Percentiles rank a stretch among this genome's conserved stretches.
phyloP scores from a whole-genome alignment of 2,113 vertebrate genomes.

The Onychorhynchus coronatus region DNA sequence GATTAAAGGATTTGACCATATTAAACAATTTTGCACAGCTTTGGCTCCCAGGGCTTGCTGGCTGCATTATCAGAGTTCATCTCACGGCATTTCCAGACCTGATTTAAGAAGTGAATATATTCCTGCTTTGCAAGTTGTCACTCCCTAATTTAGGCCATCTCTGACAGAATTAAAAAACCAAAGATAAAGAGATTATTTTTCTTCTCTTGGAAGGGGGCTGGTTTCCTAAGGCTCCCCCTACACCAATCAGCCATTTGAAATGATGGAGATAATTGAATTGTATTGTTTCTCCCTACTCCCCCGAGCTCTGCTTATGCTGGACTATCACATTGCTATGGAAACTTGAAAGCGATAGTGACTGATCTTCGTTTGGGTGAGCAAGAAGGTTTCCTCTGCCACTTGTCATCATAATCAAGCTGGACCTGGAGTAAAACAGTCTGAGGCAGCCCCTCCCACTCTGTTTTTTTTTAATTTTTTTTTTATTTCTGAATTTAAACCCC shows the following conservation, averaged over 20 bases:
- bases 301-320: constrained; percentile 3
- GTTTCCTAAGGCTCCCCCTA: constrained; percentile 43
- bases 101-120: constrained; percentile 74
- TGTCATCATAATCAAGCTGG: not conserved
- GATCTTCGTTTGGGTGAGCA: constrained; percentile 30
- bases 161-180: constrained; percentile 64
- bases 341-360: not conserved
- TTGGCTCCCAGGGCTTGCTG: constrained; percentile 73
- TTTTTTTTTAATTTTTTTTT: not conserved
- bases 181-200: constrained; percentile 69
- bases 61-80: constrained; percentile 75
- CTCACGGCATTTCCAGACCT: constrained; percentile 72
- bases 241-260: constrained; percentile 65
- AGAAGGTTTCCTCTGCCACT: constrained; percentile 1
- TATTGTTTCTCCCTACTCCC: constrained; percentile 26
- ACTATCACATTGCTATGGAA: constrained; percentile 49
- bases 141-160: constrained; percentile 75
- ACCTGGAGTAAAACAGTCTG: not conserved
- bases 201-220: constrained; percentile 55
- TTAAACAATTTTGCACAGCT: constrained; percentile 81
- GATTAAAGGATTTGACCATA: constrained; percentile 80
- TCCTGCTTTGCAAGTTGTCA: constrained; percentile 74
- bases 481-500: not conserved
- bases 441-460: not conserved
- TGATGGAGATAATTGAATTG: constrained; percentile 75